A percentile compares a stretch with the other conserved stretches of the same genome.
Conservation (phyloP, 1,140 invertebrate species). For the Druon quercuslanigerum region DNA sequence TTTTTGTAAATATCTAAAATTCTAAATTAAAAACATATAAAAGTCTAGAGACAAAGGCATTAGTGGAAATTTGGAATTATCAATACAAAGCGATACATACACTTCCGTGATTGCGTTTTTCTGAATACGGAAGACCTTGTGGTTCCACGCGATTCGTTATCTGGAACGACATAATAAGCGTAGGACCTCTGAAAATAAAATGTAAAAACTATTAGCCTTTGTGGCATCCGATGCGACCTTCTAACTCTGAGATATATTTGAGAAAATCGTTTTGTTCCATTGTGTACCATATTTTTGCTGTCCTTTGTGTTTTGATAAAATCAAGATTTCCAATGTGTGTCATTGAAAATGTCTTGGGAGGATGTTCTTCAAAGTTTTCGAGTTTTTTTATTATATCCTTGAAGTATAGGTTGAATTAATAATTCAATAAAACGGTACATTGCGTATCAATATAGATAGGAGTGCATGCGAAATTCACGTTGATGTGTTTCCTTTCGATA, state of each 20-base stretch:
- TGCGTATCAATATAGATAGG: neutral
- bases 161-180: neutral
- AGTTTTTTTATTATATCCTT: no score
- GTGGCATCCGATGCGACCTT: neutral
- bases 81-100: neutral
- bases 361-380: no score
- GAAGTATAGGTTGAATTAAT: no score
- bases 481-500: neutral
- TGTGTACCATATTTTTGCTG: neutral
- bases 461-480: neutral
- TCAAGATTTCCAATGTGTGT: neutral
- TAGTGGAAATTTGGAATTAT: neutral
- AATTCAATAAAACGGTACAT: neutral
- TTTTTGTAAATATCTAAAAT: no score
- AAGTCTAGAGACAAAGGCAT: neutral
- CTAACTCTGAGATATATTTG: neutral
- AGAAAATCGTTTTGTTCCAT: neutral
- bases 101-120: slow-evolving; percentile 15
- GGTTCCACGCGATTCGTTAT: slow-evolving; percentile 17
- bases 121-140: slow-evolving; percentile 7
- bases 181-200: slow-evolving; percentile 19
- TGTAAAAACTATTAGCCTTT: neutral
- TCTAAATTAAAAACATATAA: no score
- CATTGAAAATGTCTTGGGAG: no score
- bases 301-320: neutral